Evolutionary conservation across 2,113 vertebrate species (phyloP), one percentile per base, ranked within the genome.

Genomic region (Bos taurus): DNA sequence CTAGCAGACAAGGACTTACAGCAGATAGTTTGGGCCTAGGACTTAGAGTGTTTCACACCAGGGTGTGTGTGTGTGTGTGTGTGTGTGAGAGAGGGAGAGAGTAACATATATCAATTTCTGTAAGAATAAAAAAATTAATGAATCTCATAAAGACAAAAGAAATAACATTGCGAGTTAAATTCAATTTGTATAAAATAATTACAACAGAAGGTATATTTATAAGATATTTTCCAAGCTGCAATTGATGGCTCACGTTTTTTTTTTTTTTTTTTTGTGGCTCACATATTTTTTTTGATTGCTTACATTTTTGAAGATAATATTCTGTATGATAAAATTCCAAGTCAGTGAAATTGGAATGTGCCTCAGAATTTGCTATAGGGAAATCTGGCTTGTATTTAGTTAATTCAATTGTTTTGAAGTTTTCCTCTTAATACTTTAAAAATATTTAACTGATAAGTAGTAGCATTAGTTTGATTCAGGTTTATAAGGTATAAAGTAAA

Each of bases 131-230:
- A 71, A 86, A 96, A 88, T 80, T 28, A 19, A 84, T 83, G 21
- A 83, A 78, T 89, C 30, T 83, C 33, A 36, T 83, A 56, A 74
- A 82, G 59, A 83, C 28, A 81, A 62, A 85, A 94, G 36, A 94
- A 89, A 81, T 43, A 94, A n/a, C 7, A 59, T 77, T 94, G 7
- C 15, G 92, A 30, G 14, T 97, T 94, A 82, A 94, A 92, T 93
- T 96, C 13, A 96, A 40, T 92, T 96, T 94, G 82, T 96, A 78
- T 85, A 90, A 95, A 96, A 54, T 46, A 78, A 43, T 88, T 71
- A 36, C 5, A 91, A 52, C 33, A 91, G 87, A 74, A 84, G 50
- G 36, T 90, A 23, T 60, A 57, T 81, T 90, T 84, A 7, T 11
- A 92, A 91, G 50, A 52, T 88, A 54, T 50, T 88, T 96, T 89